phyloP scores from a whole-genome alignment of 2,888 invertebrate genomes.

The Tipula confusa region DNA sequence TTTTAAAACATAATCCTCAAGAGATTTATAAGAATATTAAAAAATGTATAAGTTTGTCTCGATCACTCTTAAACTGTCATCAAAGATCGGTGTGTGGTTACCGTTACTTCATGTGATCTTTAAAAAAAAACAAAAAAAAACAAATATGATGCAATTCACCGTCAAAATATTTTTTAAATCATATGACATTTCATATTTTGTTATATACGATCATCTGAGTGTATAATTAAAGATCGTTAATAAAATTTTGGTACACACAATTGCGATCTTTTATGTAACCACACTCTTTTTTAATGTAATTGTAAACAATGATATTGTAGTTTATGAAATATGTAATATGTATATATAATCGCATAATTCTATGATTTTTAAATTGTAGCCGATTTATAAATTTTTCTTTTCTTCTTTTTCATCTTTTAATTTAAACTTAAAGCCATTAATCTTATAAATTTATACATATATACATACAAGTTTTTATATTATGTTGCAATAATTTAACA shows the following conservation, averaged over 20 bases:
- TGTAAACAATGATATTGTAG: background rate
- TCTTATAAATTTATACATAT: background rate
- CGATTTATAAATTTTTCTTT: no score
- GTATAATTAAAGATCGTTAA: slow-evolving; percentile 5
- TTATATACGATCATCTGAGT: background rate
- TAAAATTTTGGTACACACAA: background rate
- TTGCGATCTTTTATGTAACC: background rate
- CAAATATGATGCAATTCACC: background rate
- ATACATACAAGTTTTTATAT: background rate
- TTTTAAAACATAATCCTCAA: background rate
- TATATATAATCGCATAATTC: background rate
- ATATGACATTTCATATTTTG: background rate
- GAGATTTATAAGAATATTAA: background rate
- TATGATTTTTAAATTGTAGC: background rate
- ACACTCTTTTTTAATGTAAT: background rate
- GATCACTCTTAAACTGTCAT: background rate
- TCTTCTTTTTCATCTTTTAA: background rate
- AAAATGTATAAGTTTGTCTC: background rate
- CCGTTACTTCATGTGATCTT: background rate
- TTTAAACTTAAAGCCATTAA: background rate
- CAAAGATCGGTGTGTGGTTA: background rate
- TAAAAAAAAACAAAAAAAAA: background rate
- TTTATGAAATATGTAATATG: background rate
- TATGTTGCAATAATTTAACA: slow-evolving; percentile 15
- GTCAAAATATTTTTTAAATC: background rate